Evolutionary conservation across 2,797 vertebrate genomes (phyloP).

Genomic region (Leptodactylus fallax): DNA sequence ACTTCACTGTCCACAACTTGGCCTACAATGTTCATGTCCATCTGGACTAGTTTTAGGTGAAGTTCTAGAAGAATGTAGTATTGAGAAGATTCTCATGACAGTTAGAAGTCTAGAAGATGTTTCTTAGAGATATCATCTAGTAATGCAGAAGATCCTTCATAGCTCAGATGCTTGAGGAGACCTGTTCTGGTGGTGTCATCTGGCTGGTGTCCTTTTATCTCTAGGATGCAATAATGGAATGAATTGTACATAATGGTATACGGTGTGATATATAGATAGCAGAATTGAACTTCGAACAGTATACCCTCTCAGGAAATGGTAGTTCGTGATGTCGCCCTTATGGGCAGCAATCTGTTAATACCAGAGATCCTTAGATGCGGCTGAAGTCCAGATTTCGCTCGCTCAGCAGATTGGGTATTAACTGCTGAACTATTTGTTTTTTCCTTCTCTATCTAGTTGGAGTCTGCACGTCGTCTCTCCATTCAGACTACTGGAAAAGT

Average conservation of each 20-base stretch:
- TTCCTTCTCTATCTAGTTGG: not conserved
- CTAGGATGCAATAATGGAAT: too few relatives aligned
- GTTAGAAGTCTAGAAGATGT: too few relatives aligned
- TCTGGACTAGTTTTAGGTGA: too few relatives aligned
- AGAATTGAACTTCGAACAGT: not conserved
- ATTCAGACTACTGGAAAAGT: too few relatives aligned
- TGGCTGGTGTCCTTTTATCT: too few relatives aligned
- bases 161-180: too few relatives aligned
- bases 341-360: conserved; percentile 21
- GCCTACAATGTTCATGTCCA: too few relatives aligned
- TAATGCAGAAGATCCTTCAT: not conserved
- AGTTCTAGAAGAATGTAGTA: too few relatives aligned
- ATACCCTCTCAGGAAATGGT: not conserved
- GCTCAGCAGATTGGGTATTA: conserved; percentile 3
- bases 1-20: too few relatives aligned
- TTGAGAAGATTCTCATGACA: too few relatives aligned
- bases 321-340: not conserved
- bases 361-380: not conserved
- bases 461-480: not conserved
- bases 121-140: not conserved
- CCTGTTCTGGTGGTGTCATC: too few relatives aligned
- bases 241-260: too few relatives aligned
- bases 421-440: not conserved
- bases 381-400: not conserved
- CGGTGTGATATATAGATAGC: not conserved